Conservation (phyloP, 2,113 vertebrate genomes). For the Hypomesus transpacificus region DNA sequence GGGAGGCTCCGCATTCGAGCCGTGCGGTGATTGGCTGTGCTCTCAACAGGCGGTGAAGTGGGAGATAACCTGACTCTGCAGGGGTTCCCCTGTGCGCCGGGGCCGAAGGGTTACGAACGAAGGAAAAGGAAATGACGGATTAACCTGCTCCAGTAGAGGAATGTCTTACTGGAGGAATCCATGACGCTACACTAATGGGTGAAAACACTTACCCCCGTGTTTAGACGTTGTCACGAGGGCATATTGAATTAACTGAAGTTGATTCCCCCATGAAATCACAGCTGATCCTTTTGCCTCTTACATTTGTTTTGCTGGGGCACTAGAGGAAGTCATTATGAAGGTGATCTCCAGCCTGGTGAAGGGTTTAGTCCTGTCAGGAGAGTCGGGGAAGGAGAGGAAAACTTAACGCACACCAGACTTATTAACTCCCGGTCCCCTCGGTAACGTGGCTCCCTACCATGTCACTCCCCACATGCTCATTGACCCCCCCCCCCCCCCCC, state of each 20-base stretch:
- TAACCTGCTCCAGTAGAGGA: not conserved
- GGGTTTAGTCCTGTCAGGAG: slow-evolving; percentile 36
- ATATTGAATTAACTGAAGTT: not conserved
- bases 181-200: not conserved
- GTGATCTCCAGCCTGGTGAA: slow-evolving; percentile 23
- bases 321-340: not conserved
- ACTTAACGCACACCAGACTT: slow-evolving; percentile 30
- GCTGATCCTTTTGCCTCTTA: not conserved
- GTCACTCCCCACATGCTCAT: slow-evolving; percentile 72
- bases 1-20: slow-evolving; percentile 14
- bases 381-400: slow-evolving; percentile 9
- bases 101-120: slow-evolving; percentile 14
- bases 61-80: slow-evolving; percentile 21
- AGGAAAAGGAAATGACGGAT: slow-evolving; percentile 23
- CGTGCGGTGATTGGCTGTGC: slow-evolving; percentile 19
- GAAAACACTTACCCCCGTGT: too few relatives aligned
- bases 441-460: slow-evolving; percentile 33
- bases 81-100: not conserved
- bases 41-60: slow-evolving; percentile 16
- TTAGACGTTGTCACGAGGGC: not conserved
- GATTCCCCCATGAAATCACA: not conserved
- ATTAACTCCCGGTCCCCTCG: slow-evolving; percentile 25
- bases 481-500: slow-evolving; percentile 26
- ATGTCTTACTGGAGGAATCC: not conserved
- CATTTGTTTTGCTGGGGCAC: not conserved